Base-by-base conservation (phyloP, 2,113 vertebrate species). In the Anarrhichthys ocellatus region DNA sequence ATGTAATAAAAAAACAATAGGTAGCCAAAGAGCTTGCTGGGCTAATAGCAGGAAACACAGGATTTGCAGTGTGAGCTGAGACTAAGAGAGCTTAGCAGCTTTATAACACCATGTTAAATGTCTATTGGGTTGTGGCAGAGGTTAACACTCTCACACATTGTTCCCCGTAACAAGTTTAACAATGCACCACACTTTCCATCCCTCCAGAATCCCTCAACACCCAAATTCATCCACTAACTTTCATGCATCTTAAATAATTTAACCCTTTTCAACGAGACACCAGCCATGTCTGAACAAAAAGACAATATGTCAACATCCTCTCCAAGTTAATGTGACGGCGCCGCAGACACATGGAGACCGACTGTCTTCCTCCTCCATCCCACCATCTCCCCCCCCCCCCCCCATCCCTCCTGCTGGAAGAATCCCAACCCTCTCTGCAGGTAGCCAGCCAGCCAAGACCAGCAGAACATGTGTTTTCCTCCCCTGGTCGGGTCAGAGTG, bases 391-490 rank as follows among this genome's bases (percentile, higher is more conserved):
- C 88, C 81, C 84, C 84, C 83, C 76, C 88, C 87, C 79, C 88
- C 84, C 78, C 81, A 89, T 93, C 94, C 94, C 93, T 95, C 93
- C 95, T 87, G 95, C 92, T 94, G 92, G 90, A 95, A 93, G 92
- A 94, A 96, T 96, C 95, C 96, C 95, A 95, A 93, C 90, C 92
- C 93, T 96, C 97, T 96, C 96, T 91, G 95, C 95, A 96, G 96
- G 97, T 96, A 95, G 94, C 94, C 96, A 91, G 91, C 94, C 94
- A 87, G 81, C 95, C 94, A 93, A 93, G 95, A 95, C 96, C 96
- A 95, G 88, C 92, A 96, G 96, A 97, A 97, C 95, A 97, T 96
- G 96, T 96, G 95, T 96, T 95, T 96, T 94, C 93, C 96, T 95
- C 94, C 93, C 87, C 91, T 91, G 91, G 94, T 90, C 92, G 95